These are phyloP conservation scores for Salvelinus namaycush DNA, from an alignment of 2,113 vertebrate species.

Conservation along the genomic window DNA sequence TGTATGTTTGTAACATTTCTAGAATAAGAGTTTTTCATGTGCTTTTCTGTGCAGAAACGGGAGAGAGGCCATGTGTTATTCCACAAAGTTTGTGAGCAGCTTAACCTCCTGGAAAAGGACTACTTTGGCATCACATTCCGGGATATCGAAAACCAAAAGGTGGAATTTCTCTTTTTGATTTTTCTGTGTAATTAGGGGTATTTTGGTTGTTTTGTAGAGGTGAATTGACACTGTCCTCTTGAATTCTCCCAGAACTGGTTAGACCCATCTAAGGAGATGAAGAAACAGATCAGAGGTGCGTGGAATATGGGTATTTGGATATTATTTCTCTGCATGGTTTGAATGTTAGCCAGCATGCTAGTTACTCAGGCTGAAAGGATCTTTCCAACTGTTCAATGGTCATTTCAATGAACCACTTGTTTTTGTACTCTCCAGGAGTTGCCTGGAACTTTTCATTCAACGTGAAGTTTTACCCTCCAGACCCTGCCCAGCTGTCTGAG, in stretches of 20 bases:
- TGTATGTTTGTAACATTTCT: no score
- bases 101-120: constrained; percentile 69
- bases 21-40: background rate
- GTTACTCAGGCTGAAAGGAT: no score
- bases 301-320: constrained; percentile 20
- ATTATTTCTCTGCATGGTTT: background rate
- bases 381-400: no score
- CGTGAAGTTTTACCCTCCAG: constrained; percentile 96
- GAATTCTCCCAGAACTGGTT: constrained; percentile 89
- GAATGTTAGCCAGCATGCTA: background rate
- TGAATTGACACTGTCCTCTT: constrained; percentile 22
- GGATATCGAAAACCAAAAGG: constrained; percentile 63
- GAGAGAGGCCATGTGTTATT: constrained; percentile 51
- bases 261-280: constrained; percentile 95
- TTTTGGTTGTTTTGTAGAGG: background rate
- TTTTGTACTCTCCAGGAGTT: constrained; percentile 77
- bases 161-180: constrained; percentile 1
- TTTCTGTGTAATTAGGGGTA: background rate
- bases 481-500: constrained; percentile 92
- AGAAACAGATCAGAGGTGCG: constrained; percentile 98
- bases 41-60: constrained; percentile 54
- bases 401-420: background rate
- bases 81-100: constrained; percentile 62
- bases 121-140: constrained; percentile 59
- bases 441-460: constrained; percentile 95